phyloP scores from a whole-genome alignment of 2,797 vertebrate genomes.

The Scolopax rusticola region DNA sequence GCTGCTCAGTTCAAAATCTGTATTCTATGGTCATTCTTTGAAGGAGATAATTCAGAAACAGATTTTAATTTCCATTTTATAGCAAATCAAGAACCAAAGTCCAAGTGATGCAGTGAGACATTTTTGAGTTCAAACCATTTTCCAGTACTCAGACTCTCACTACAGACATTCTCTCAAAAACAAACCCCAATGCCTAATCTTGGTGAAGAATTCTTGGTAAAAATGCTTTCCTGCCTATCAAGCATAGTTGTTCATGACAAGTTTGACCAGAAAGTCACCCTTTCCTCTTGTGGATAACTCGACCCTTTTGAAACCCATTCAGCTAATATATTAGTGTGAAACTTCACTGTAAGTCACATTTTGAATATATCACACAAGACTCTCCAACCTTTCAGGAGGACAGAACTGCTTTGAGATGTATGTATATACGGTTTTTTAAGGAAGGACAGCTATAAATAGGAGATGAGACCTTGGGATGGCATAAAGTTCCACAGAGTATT shows the following conservation, averaged over 20 bases:
- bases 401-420: background rate
- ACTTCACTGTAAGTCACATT: background rate
- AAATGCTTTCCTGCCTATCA: slow-evolving; percentile 16
- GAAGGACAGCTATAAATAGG: background rate
- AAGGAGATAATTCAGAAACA: background rate
- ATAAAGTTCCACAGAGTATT: background rate
- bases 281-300: background rate
- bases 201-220: background rate
- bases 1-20: background rate
- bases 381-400: background rate
- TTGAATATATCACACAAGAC: background rate
- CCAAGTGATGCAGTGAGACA: background rate
- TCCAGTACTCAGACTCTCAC: background rate
- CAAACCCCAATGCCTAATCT: background rate
- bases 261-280: background rate
- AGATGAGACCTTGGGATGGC: background rate
- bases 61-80: background rate
- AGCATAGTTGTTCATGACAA: background rate
- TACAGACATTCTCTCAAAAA: background rate
- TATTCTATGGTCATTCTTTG: background rate
- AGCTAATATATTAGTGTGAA: background rate
- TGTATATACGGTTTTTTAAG: background rate
- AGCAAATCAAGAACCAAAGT: background rate
- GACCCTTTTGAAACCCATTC: background rate
- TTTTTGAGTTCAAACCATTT: background rate